Conservation (phyloP, 2,113 vertebrate genomes). For the Rissa tridactyla region DNA sequence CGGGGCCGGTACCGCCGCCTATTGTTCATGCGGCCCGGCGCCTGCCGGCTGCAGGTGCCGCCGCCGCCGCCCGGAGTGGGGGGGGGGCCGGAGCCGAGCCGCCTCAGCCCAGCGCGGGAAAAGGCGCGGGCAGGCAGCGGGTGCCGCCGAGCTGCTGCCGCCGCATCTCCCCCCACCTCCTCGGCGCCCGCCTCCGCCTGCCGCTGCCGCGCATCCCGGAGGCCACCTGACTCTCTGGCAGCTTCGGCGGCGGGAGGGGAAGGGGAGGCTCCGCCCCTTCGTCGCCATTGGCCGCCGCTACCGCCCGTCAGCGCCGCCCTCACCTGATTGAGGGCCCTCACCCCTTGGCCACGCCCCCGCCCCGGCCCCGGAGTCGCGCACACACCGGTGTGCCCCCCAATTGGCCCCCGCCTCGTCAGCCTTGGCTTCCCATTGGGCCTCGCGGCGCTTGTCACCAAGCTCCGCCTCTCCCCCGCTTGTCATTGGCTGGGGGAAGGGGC, state of each 20-base stretch:
- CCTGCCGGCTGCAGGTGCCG: slow-evolving; percentile 16
- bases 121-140: neutral
- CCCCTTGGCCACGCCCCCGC: neutral
- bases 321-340: neutral
- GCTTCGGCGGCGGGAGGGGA: slow-evolving; percentile 33
- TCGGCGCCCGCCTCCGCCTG: neutral
- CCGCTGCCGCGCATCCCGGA: slow-evolving; percentile 44
- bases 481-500: neutral
- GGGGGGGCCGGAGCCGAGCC: neutral
- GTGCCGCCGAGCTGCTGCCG: neutral
- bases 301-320: neutral
- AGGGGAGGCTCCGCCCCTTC: neutral
- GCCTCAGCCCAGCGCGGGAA: neutral
- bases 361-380: neutral
- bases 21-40: slow-evolving; percentile 74
- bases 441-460: neutral
- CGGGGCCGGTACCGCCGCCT: slow-evolving; percentile 63
- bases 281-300: neutral
- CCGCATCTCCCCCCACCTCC: neutral
- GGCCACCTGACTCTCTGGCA: slow-evolving; percentile 66
- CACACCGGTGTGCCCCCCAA: neutral
- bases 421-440: neutral
- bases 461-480: neutral
- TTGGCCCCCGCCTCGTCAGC: neutral
- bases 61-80: neutral